phyloP scores from a whole-genome alignment of 2,113 vertebrate genomes.

The Nestor notabilis region DNA sequence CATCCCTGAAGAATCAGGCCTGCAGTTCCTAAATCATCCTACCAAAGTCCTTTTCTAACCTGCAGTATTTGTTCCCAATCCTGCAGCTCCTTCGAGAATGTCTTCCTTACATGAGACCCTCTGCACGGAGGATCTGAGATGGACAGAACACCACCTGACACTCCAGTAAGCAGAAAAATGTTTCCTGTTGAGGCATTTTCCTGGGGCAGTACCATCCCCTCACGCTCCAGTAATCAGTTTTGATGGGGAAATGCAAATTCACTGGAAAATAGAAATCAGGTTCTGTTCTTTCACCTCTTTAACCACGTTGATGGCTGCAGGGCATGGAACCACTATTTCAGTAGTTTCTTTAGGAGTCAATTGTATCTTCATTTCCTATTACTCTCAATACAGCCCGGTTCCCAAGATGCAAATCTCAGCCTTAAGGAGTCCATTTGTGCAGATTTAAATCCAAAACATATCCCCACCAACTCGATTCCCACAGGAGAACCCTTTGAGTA shows the following conservation, averaged over 20 bases:
- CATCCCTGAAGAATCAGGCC: neutral
- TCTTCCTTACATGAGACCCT: neutral
- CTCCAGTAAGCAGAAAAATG: neutral
- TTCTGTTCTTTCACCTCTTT: neutral
- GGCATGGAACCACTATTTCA: neutral
- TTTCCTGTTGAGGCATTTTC: neutral
- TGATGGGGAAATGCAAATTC: neutral
- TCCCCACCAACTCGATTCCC: neutral
- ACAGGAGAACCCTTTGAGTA: neutral
- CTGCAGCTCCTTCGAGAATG: neutral
- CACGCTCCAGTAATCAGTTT: neutral
- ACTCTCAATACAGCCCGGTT: neutral
- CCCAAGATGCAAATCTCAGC: neutral
- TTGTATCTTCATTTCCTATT: neutral
- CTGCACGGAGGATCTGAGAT: neutral
- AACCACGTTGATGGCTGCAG: neutral
- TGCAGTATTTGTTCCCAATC: neutral
- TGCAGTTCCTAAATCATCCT: neutral
- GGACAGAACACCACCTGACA: neutral
- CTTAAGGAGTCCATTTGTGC: neutral
- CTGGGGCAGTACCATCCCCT: neutral
- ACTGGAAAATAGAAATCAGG: neutral
- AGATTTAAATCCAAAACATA: neutral
- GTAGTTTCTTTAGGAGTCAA: neutral
- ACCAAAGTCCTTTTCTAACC: neutral